A percentile compares a stretch with the other conserved stretches of the same genome.
Evolutionary conservation across 2,888 invertebrate genomes (phyloP).

Genomic region (Drosophila prostipennis): DNA sequence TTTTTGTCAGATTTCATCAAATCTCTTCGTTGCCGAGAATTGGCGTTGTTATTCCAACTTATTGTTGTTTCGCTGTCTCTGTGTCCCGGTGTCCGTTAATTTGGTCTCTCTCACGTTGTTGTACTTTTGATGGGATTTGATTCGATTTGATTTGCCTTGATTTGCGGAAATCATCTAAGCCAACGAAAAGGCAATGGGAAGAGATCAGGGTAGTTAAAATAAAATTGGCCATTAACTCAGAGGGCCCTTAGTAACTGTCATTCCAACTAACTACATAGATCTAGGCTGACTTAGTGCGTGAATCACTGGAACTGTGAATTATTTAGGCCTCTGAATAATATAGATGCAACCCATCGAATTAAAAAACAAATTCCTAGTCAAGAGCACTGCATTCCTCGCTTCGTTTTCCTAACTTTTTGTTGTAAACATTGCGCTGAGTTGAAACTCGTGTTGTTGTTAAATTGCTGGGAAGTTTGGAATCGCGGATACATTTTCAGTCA

Average conservation of each 20-base stretch:
- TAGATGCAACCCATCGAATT: not conserved
- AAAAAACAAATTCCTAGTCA: not conserved
- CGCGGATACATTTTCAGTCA: constrained; percentile 54
- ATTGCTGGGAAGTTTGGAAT: constrained; percentile 66
- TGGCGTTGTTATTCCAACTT: constrained; percentile 63
- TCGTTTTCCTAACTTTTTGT: constrained; percentile 9
- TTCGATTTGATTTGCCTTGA: constrained; percentile 62
- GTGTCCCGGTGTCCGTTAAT: constrained; percentile 55
- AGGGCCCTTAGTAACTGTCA: not conserved
- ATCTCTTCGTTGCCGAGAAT: constrained; percentile 50
- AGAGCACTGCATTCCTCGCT: not conserved
- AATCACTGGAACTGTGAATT: no score
- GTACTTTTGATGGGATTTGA: constrained; percentile 61
- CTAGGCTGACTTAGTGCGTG: not conserved
- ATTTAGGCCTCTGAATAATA: no score
- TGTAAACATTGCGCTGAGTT: constrained; percentile 57
- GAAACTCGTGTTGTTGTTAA: constrained; percentile 71
- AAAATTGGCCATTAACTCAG: constrained; percentile 19
- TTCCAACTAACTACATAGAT: not conserved
- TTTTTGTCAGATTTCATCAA: constrained; percentile 74
- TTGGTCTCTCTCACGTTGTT: constrained; percentile 63
- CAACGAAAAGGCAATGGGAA: no score
- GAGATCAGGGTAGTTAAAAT: constrained; percentile 5
- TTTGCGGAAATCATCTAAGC: constrained; percentile 62
- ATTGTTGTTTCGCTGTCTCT: constrained; percentile 36